Evolutionary conservation across 2,113 vertebrate genomes (phyloP), one percentile per base, ranked within the genome.

Genomic region (Corvus cornix): DNA sequence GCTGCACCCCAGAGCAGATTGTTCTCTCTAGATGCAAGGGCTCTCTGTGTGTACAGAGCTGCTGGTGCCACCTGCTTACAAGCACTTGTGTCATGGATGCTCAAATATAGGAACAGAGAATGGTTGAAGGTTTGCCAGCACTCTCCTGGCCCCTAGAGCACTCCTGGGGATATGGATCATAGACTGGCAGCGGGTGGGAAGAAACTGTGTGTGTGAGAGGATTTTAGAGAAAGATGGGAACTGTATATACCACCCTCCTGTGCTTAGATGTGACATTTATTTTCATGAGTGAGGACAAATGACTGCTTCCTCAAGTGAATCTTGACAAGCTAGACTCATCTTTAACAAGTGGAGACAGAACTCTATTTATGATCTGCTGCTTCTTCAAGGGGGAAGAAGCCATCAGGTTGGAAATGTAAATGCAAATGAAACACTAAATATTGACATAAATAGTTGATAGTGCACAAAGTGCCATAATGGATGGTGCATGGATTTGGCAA

Each of bases 371-470:
- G 93, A 96, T 93, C 86, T 89, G 73, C 77, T 87, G 62, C 74
- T 93, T 84, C 86, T 96, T 94, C 95, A 91, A 94, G 86, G 90
- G 93, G 90, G 78, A 74, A 95, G 89, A 89, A 93, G 79, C 91
- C 91, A 94, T 95, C 92, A 94, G 82, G 88, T 84, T 94, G 93
- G 64, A 93, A 91, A 93, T 93, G 87, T 85, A 92, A 95, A 97
- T 96, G 96, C 93, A 94, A 94, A 96, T 95, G 91, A 93, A 92
- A 93, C 84, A 4, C 70, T 96, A 85, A 95, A 84, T 96, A 94
- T 96, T 96, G 94, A 89, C 92, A 96, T 97, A 97, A 97, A 93
- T 97, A 96, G 96, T 95, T 97, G 96, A 91, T 95, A 94, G 79
- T 83, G 93, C 94, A 87, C 93, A 49, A 91, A 96, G 81, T 91